These are phyloP conservation scores for Drosophila quinaria DNA, from an alignment of 2,888 invertebrate species.

Conservation along the genomic window DNA sequence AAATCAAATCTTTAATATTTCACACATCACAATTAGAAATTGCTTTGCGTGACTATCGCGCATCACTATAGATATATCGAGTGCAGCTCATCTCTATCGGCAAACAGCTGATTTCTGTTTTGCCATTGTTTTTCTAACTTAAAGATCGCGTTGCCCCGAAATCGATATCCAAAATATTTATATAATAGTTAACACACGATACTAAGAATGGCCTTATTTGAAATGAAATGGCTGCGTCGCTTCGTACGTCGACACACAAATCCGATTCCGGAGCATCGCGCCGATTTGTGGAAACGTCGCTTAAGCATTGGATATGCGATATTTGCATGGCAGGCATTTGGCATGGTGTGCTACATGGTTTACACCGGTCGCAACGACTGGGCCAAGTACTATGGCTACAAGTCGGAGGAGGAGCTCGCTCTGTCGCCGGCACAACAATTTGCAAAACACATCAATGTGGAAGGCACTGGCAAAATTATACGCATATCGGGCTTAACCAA, in stretches of 20 bases:
- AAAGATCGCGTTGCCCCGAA: conserved; percentile 18
- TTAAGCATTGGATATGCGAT: conserved; percentile 89
- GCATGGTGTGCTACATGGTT: conserved; percentile 88
- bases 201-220: conserved; percentile 84
- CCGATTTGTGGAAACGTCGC: conserved; percentile 88
- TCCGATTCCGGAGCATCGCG: conserved; percentile 86
- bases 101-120: conserved; percentile 57
- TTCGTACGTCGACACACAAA: conserved; percentile 86
- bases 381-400: conserved; percentile 89
- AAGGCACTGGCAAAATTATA: conserved; percentile 84
- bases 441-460: conserved; percentile 77
- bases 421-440: conserved; percentile 86
- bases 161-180: conserved; percentile 41
- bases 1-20: not conserved
- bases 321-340: conserved; percentile 91
- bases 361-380: conserved; percentile 89
- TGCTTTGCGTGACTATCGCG: not conserved
- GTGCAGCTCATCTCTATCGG: conserved; percentile 16
- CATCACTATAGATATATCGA: conserved; percentile 2
- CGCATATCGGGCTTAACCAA: conserved; percentile 79
- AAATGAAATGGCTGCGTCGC: conserved; percentile 86
- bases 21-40: not conserved
- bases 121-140: conserved; percentile 35
- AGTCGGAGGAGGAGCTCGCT: conserved; percentile 87
- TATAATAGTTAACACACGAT: conserved; percentile 46